Evolutionary conservation across 1,140 invertebrate genomes (phyloP), one percentile per base, ranked within the genome.

Genomic region (Listronotus oregonensis): DNA sequence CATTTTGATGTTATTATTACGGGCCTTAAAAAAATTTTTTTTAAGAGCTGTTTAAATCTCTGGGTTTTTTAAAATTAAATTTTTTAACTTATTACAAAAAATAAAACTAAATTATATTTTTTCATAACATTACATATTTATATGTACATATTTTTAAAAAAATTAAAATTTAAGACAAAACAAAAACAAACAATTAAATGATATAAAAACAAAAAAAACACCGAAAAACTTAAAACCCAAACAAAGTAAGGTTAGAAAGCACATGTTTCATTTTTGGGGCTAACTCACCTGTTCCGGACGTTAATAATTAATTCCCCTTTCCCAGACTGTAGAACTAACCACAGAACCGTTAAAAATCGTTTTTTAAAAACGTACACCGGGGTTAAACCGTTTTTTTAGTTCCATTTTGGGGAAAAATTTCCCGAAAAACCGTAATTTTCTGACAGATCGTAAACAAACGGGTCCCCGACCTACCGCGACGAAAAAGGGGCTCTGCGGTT

Each of bases 221-320:
- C 57, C 46, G 9, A 18, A 50, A 59, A 59, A 59, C 57, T 37
- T 37, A 37, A 3, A 2, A 37, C 7, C 34, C 34, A 37, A 37
- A 12, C 11, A 37, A 10, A 10, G 21, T 64, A 34, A 73, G 69
- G 69, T 70, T 71, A 71, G 58, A 56, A 71, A 56, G n/a, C 58
- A 50, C 57, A 65, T 68, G 69, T 67, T 68, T 63, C 31, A 34
- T 63, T 8, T 50, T 50, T 59, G 54, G 12, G 32, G 7, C n/a
- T 37, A 49, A 18, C 65, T 66, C 78, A 87, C 86, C 83, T 88
- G 86, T 89, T 89, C 78, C 85, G 87, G 7, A 89, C 86, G 75
- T 89, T 89, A 73, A 89, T 89, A 21, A 88, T 80, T 47, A 89
- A 80, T 70, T 87, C 58, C 84, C 44, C 2, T 42, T 32, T 12